These are phyloP conservation scores for Crocidura indochinensis DNA, from an alignment of 2,797 vertebrate genomes.

Conservation along the genomic window DNA sequence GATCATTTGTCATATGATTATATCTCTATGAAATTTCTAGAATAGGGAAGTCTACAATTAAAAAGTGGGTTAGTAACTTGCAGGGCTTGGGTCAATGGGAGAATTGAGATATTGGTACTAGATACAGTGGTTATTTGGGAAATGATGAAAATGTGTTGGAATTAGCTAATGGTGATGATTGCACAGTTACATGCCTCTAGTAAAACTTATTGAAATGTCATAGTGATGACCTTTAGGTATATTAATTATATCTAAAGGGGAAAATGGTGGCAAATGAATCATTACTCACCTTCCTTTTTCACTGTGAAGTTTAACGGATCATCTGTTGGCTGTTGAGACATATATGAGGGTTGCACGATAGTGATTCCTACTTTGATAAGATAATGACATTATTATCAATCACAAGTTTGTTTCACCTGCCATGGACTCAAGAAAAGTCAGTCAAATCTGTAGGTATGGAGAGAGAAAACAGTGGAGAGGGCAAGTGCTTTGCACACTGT, in stretches of 20 bases:
- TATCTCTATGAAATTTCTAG: neutral
- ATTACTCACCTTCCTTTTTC: conserved; percentile 68
- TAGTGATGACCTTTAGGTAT: neutral
- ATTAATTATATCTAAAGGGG: neutral
- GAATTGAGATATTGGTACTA: neutral
- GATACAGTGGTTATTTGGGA: no score
- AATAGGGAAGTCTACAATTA: conserved; percentile 6
- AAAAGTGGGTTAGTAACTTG: neutral
- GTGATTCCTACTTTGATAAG: conserved; percentile 84
- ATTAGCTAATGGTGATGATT: no score
- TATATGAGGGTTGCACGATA: neutral
- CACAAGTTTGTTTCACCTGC: conserved; percentile 67
- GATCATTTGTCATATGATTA: no score
- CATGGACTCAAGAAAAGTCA: conserved; percentile 75
- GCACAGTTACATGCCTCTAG: neutral
- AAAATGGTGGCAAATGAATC: neutral
- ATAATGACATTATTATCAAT: conserved; percentile 80
- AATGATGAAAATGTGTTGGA: no score
- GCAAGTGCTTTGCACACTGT: no score
- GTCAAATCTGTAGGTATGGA: conserved; percentile 24
- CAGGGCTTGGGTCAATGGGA: neutral
- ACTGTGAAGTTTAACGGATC: neutral
- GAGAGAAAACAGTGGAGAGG: no score
- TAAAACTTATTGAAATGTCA: neutral
- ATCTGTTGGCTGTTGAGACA: accelerated